Evolutionary conservation across 2,888 invertebrate species (phyloP), one percentile per base, ranked within the genome.

Genomic region (Acrobeloides nanus): DNA sequence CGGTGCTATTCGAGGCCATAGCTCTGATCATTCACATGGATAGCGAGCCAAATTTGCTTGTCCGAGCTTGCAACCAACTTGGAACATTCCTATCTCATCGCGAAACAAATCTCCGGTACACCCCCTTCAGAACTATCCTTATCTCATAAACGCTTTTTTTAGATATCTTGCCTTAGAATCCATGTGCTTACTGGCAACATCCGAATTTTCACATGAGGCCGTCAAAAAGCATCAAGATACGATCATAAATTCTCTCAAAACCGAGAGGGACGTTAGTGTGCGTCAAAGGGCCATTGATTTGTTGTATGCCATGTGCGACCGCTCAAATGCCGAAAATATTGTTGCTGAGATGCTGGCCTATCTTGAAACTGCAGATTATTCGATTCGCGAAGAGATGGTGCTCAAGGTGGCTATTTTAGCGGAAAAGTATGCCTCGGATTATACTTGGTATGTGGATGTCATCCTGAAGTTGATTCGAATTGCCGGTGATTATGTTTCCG

Each of bases 201-300:
- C 95, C 0, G 97, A 97, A 78, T 95, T 95, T 77, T 93, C 93
- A 25, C 95, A 97, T 77, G 97, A 99, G 75, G 97, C 95, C 57
- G 95, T 97, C 12, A 97, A 97, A 76, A 97, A 97, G 74, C 97
- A 99, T 75, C 95, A 97, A 77, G 95, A 97, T 79, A 95, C 95
- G 38, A 95, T 97, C 38, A 93, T 97, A 68, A 81, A 90, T 43
- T 93, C 97, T 4, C 87, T 99, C 83, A 97, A 97, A 47, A 72
- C 66, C 1, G 72, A 72, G 44, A 48, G 67, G 41, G 68, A 51
- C 26, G 63, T 63, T 23, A 53, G 53, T 35, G 95, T 97, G 1
- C 81, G 95, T 59, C 95, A 97, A 75, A 85, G 93, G 75, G 95
- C 95, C 43, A 93, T 97, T 3, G 97, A 99, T 78, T 80, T 97